phyloP scores from a whole-genome alignment of 2,113 vertebrate genomes.

The Cebus imitator region DNA sequence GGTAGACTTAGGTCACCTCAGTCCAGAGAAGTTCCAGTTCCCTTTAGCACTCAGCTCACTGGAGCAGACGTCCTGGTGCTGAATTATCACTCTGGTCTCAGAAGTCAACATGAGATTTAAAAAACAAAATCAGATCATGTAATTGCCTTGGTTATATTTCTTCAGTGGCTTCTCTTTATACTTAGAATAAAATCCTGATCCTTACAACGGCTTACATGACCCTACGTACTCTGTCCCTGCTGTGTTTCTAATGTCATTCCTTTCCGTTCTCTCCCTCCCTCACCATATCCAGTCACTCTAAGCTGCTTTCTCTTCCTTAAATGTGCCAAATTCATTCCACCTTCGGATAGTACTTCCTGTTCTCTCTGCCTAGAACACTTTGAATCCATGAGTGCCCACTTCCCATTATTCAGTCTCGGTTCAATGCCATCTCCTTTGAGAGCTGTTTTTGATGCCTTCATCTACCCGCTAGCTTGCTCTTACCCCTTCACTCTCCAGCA shows the following conservation, averaged over 20 bases:
- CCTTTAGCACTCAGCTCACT: not conserved
- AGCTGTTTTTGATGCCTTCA: not conserved
- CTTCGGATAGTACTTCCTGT: not conserved
- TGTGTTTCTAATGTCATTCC: not conserved
- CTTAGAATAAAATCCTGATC: not conserved
- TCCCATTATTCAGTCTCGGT: not conserved
- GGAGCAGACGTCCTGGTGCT: not conserved
- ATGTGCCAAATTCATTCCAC: not conserved
- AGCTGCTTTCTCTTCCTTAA: not conserved
- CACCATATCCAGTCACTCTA: not conserved
- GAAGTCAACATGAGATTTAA: not conserved
- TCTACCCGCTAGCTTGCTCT: not conserved
- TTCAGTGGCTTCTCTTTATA: not conserved
- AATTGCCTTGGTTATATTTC: conserved; percentile 15
- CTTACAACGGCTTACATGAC: not conserved
- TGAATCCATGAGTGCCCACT: not conserved
- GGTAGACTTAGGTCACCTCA: not conserved
- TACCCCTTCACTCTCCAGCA: not conserved
- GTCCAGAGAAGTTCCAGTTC: not conserved
- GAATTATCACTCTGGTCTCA: not conserved
- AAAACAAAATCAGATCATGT: not conserved
- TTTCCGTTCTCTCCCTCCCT: not conserved
- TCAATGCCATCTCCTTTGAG: not conserved
- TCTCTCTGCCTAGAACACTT: not conserved
- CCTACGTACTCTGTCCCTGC: not conserved